Conservation (phyloP, 1,140 invertebrate genomes). For the Drosophila repletoides region DNA sequence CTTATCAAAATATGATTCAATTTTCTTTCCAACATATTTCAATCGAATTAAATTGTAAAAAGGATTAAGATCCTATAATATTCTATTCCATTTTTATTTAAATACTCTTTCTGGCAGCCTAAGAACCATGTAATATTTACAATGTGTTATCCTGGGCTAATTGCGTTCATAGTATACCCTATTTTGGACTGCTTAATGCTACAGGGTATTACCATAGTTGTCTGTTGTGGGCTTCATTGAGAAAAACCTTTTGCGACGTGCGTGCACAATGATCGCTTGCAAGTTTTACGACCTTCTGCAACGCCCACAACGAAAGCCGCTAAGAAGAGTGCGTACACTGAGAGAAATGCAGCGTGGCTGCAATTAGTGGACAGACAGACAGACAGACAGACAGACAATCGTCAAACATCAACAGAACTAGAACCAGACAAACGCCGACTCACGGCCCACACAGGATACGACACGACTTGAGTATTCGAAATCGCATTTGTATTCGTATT, state of each 20-base stretch:
- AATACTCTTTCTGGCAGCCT: too few species aligned
- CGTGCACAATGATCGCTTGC: constrained; percentile 62
- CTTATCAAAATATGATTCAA: too few species aligned
- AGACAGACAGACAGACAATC: neutral
- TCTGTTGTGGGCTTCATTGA: constrained; percentile 55
- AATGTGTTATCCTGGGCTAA: too few species aligned
- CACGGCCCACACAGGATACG: constrained; percentile 57
- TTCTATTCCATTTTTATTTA: too few species aligned
- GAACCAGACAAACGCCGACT: constrained; percentile 51
- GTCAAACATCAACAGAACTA: constrained; percentile 31
- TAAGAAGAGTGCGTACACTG: constrained; percentile 52
- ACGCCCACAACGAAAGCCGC: constrained; percentile 57
- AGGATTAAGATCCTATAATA: too few species aligned
- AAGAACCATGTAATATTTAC: too few species aligned
- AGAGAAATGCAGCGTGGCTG: constrained; percentile 51
- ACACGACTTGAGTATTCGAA: constrained; percentile 4
- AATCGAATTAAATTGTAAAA: neutral
- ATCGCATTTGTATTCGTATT: constrained; percentile 7
- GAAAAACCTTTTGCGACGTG: constrained; percentile 65
- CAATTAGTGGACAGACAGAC: constrained; percentile 33
- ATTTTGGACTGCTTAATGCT: neutral
- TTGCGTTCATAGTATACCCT: neutral
- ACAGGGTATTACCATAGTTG: constrained; percentile 23
- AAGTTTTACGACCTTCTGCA: constrained; percentile 72
- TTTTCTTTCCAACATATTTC: neutral